A percentile compares a stretch with the other conserved stretches of the same genome.
Conservation (phyloP, 2,113 vertebrate species). For the Nyctereutes procyonoides region DNA sequence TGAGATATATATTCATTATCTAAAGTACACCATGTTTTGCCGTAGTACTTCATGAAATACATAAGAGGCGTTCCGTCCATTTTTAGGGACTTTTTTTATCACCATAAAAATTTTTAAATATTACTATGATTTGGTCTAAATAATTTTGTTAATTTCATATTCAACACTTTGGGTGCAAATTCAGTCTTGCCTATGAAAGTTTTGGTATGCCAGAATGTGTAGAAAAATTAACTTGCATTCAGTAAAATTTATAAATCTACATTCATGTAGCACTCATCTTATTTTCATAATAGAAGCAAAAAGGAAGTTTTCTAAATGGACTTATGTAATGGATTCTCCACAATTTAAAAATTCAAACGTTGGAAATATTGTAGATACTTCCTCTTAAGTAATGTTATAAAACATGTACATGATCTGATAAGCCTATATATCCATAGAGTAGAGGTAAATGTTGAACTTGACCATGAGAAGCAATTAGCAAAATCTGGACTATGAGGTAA, state of each 20-base stretch:
- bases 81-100: neutral
- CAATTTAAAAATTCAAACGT: neutral
- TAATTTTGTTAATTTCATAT: neutral
- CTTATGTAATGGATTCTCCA: neutral
- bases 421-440: neutral
- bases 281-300: conserved; percentile 15
- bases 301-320: neutral
- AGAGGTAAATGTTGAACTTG: neutral
- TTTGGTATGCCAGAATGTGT: neutral
- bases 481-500: neutral
- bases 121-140: neutral
- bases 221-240: neutral
- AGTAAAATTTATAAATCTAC: neutral
- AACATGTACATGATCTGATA: neutral
- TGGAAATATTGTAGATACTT: neutral
- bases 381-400: neutral
- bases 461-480: neutral
- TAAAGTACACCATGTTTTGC: neutral
- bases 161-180: neutral
- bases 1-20: neutral
- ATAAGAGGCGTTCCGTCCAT: neutral
- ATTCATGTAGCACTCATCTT: neutral
- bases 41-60: neutral
- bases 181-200: neutral
- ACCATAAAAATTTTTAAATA: neutral